These are phyloP conservation scores for Zygogramma bicolorata DNA, from an alignment of 2,888 invertebrate species.

Conservation along the genomic window DNA sequence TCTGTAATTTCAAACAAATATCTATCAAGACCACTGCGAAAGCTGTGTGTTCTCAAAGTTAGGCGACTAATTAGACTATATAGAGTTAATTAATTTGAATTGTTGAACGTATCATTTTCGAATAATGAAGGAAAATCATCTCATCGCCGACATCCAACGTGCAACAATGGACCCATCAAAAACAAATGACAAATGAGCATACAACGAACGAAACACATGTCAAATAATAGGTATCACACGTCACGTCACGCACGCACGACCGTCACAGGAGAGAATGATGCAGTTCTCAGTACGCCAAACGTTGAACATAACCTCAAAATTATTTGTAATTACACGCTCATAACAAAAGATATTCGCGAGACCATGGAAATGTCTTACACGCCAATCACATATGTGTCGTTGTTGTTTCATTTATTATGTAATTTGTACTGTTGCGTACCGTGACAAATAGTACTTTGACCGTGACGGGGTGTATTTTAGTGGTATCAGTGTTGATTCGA, in stretches of 20 bases:
- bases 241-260: constrained; percentile 44
- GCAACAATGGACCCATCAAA: constrained; percentile 29
- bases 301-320: constrained; percentile 46
- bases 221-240: constrained; percentile 41
- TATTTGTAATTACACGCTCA: constrained; percentile 41
- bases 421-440: constrained; percentile 38
- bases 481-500: constrained; percentile 28
- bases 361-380: constrained; percentile 44
- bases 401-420: constrained; percentile 44
- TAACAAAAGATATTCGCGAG: constrained; percentile 45
- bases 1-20: too few relatives aligned
- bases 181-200: constrained; percentile 37
- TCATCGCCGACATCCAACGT: not conserved
- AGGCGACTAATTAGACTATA: too few relatives aligned
- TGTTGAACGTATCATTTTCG: not conserved
- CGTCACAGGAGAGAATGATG: constrained; percentile 30
- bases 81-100: not conserved
- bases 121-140: constrained; percentile 6
- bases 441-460: constrained; percentile 38
- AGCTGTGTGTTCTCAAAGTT: too few relatives aligned
- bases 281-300: constrained; percentile 40
- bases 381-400: constrained; percentile 45
- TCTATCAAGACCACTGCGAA: too few relatives aligned
- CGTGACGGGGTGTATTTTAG: constrained; percentile 23
- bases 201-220: constrained; percentile 45